A percentile compares a stretch with the other conserved stretches of the same genome.
Conservation (phyloP, 2,797 vertebrate species). For the Artibeus jamaicensis region DNA sequence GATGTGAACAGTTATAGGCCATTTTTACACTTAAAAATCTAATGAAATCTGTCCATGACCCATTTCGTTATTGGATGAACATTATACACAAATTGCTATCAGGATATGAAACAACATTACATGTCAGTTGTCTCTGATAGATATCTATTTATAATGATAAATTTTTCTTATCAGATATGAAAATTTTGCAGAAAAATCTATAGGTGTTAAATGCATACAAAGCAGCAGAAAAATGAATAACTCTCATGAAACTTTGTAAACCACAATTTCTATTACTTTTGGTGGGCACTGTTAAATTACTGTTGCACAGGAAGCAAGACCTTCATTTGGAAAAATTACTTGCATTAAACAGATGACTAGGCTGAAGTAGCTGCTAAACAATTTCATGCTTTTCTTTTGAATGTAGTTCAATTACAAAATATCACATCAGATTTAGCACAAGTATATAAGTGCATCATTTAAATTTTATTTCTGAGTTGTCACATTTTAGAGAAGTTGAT, state of each 20-base stretch:
- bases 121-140: not conserved
- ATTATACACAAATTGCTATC: not conserved
- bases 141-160: not conserved
- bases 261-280: conserved; percentile 37
- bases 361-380: conserved; percentile 55
- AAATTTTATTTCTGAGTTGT: conserved; percentile 64
- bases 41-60: not conserved
- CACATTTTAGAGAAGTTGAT: conserved; percentile 56
- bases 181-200: conserved; percentile 9
- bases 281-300: conserved; percentile 20
- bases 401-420: conserved; percentile 65
- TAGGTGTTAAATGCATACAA: not conserved
- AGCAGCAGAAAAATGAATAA: not conserved
- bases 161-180: not conserved
- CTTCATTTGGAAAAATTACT: conserved; percentile 64
- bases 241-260: conserved; percentile 15
- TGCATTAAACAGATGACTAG: conserved; percentile 69
- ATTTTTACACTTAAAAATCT: conserved; percentile 21
- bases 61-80: conserved; percentile 1
- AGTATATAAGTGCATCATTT: conserved; percentile 51
- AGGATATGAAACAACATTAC: conserved; percentile 2
- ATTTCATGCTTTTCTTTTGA: conserved; percentile 71
- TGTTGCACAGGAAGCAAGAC: conserved; percentile 42
- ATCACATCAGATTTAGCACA: conserved; percentile 56
- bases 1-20: not conserved